Percentiles rank a stretch among this genome's conserved stretches.
Conservation (phyloP, 2,888 invertebrate genomes). For the Megalurothrips usitatus region DNA sequence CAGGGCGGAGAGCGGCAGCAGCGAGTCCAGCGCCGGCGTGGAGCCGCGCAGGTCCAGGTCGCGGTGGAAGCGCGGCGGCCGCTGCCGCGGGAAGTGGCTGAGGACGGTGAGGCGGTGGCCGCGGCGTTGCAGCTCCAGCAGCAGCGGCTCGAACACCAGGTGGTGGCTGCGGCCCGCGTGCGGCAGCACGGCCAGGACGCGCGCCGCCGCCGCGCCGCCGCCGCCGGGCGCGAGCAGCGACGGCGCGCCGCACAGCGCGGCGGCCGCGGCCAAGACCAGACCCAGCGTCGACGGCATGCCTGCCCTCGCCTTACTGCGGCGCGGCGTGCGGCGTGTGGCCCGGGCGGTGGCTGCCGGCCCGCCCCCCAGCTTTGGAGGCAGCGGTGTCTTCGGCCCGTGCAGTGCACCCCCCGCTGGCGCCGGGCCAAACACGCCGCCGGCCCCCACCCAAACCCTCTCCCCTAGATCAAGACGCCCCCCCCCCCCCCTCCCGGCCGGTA, state of each 20-base stretch:
- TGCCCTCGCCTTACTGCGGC: not conserved
- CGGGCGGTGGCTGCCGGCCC: no score
- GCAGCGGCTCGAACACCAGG: constrained; percentile 16
- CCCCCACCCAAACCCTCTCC: no score
- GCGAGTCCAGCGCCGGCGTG: not conserved
- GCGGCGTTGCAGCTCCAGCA: constrained; percentile 18
- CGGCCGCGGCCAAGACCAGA: not conserved
- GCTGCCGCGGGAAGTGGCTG: constrained; percentile 14
- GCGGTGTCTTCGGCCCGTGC: no score
- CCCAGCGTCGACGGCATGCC: not conserved
- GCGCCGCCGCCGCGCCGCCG: not conserved
- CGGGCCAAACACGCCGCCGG: no score
- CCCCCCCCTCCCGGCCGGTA: no score
- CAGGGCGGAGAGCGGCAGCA: constrained; percentile 15
- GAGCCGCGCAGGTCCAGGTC: constrained; percentile 16
- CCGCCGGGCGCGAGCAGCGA: not conserved
- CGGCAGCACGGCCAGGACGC: constrained; percentile 16
- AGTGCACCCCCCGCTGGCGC: no score
- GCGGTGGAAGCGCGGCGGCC: constrained; percentile 6
- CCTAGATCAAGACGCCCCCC: no score
- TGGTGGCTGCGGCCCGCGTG: constrained; percentile 19
- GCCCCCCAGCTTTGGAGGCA: no score
- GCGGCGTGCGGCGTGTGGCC: not conserved
- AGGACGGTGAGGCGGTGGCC: constrained; percentile 9
- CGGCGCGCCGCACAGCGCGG: not conserved